A percentile compares a stretch with the other conserved stretches of the same genome.
Evolutionary conservation across 2,888 invertebrate genomes (phyloP).

Genomic region (Synanthedon andrenaeformis): DNA sequence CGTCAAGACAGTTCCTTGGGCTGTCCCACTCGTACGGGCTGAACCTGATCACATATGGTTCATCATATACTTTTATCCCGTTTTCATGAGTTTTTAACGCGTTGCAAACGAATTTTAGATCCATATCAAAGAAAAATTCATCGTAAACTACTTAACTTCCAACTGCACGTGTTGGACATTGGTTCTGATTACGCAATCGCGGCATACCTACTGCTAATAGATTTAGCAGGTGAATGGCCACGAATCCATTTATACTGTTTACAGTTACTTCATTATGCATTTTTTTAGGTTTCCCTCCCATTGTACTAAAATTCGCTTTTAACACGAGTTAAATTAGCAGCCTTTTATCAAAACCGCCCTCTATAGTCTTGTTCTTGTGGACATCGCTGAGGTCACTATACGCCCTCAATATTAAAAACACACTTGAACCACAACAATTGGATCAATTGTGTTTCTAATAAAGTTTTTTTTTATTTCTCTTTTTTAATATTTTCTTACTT

Average conservation of each 20-base stretch:
- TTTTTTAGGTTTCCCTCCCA: neutral
- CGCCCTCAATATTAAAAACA: constrained; percentile 15
- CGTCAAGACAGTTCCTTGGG: constrained; percentile 86
- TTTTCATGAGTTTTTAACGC: neutral
- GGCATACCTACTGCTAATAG: neutral
- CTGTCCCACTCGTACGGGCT: constrained; percentile 95
- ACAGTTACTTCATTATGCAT: neutral
- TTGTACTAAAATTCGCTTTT: neutral
- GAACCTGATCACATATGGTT: constrained; percentile 76
- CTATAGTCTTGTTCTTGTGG: constrained; percentile 28
- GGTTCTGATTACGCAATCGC: neutral
- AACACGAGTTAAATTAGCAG: constrained; percentile 4
- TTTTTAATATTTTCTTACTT: constrained; percentile 76
- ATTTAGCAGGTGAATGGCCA: neutral
- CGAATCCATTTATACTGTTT: neutral
- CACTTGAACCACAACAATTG: constrained; percentile 8
- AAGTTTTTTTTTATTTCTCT: constrained; percentile 11
- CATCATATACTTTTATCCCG: constrained; percentile 21
- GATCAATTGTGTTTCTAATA: constrained; percentile 17
- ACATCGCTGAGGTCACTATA: constrained; percentile 65
- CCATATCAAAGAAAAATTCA: neutral
- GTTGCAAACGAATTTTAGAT: neutral
- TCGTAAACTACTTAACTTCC: neutral
- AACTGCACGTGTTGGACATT: neutral
- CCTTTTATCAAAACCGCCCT: neutral